phyloP scores from a whole-genome alignment of 2,113 vertebrate species.

The Tautogolabrus adspersus region DNA sequence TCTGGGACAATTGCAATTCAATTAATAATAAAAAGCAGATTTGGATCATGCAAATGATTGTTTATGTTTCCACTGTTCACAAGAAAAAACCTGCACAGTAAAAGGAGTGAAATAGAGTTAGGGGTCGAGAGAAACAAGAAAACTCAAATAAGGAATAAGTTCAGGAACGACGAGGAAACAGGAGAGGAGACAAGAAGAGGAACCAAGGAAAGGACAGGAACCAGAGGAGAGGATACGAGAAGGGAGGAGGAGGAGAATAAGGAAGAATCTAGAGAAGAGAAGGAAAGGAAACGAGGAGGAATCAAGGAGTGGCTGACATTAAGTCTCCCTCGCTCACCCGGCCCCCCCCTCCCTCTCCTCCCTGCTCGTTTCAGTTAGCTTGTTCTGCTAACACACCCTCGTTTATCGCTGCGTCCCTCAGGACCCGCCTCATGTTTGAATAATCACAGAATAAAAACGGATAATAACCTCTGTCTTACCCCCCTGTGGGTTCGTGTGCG shows the following conservation, averaged over 20 bases:
- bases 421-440: conserved; percentile 56
- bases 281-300: background rate
- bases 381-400: conserved; percentile 58
- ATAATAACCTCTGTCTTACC: conserved; percentile 14
- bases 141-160: background rate
- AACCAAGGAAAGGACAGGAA: background rate
- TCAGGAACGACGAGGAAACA: background rate
- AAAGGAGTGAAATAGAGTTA: too few relatives aligned
- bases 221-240: too few relatives aligned
- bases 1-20: too few relatives aligned
- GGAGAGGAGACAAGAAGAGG: background rate
- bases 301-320: conserved; percentile 8
- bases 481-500: background rate
- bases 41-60: too few relatives aligned
- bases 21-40: too few relatives aligned
- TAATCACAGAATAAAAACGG: conserved; percentile 46
- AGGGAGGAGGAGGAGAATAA: background rate
- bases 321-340: background rate
- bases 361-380: conserved; percentile 26
- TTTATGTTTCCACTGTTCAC: too few relatives aligned
- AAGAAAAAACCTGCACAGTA: too few relatives aligned
- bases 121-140: too few relatives aligned
- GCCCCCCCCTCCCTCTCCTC: background rate
- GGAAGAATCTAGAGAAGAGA: background rate
- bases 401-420: conserved; percentile 34